A percentile compares a stretch with the other conserved stretches of the same genome.
phyloP scores from a whole-genome alignment of 2,797 vertebrate species.

The Gastrophryne carolinensis region DNA sequence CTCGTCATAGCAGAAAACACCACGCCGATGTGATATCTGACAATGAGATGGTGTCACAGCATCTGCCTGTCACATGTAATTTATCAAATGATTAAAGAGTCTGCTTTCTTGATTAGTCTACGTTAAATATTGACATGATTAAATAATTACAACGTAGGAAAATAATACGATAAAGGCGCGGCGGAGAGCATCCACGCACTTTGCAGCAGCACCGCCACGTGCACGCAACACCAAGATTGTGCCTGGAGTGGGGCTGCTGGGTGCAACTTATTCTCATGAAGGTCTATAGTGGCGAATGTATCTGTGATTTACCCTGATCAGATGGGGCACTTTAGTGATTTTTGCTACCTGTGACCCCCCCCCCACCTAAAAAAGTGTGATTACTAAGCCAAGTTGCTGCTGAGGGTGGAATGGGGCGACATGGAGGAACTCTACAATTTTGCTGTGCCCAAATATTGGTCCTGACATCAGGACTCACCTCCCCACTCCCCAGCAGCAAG shows the following conservation, averaged over 20 bases:
- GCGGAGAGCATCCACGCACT: not conserved
- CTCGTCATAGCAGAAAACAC: not conserved
- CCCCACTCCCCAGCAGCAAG: no score
- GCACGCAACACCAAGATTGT: not conserved
- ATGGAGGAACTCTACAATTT: no score
- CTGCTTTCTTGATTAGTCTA: not conserved
- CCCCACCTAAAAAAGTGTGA: no score
- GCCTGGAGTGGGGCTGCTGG: not conserved
- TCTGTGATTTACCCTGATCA: no score
- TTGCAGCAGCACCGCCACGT: not conserved
- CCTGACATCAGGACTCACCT: no score
- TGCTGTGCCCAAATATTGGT: no score
- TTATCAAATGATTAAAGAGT: not conserved
- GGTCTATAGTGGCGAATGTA: no score
- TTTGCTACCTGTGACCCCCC: no score
- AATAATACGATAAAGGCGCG: not conserved
- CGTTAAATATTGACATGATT: slow-evolving; percentile 33
- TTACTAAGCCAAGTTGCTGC: no score
- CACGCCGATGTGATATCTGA: not conserved
- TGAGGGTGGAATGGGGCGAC: no score
- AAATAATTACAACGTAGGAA: slow-evolving; percentile 13
- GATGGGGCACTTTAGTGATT: no score
- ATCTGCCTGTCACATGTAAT: slow-evolving; percentile 22
- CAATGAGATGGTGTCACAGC: slow-evolving; percentile 2
- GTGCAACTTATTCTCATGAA: no score